Percentiles rank a stretch among this genome's conserved stretches.
Conservation (phyloP, 2,888 invertebrate species). For the Melolontha melolontha region DNA sequence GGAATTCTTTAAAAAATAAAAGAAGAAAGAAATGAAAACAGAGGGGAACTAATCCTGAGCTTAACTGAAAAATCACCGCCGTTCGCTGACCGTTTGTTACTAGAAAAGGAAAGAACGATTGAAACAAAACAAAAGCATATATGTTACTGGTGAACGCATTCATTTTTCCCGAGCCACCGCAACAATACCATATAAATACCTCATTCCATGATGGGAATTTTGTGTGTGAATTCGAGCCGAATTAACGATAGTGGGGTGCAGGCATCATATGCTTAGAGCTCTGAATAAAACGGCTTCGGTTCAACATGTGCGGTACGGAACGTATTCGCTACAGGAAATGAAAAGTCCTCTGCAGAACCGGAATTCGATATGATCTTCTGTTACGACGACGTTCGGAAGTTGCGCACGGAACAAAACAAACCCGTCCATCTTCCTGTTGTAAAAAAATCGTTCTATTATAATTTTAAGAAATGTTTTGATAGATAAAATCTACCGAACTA, state of each 20-base stretch:
- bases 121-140: constrained; percentile 36
- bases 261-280: constrained; percentile 33
- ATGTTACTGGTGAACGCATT: constrained; percentile 42
- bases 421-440: not conserved
- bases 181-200: constrained; percentile 58
- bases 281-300: constrained; percentile 54
- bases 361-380: constrained; percentile 53
- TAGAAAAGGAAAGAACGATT: constrained; percentile 22
- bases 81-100: constrained; percentile 24
- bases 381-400: constrained; percentile 24
- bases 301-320: constrained; percentile 52
- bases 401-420: constrained; percentile 45
- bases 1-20: constrained; percentile 10
- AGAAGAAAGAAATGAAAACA: not conserved
- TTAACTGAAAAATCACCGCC: constrained; percentile 23
- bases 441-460: too few species aligned
- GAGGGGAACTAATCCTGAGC: constrained; percentile 8
- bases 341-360: constrained; percentile 55
- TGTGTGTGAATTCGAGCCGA: constrained; percentile 54
- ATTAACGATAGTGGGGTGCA: constrained; percentile 51
- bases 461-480: too few species aligned
- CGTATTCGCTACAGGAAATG: constrained; percentile 57
- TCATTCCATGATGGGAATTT: constrained; percentile 54
- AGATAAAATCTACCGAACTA: too few species aligned
- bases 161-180: constrained; percentile 53